phyloP scores from a whole-genome alignment of 2,797 vertebrate genomes.

The Lithobates sylvaticus region DNA sequence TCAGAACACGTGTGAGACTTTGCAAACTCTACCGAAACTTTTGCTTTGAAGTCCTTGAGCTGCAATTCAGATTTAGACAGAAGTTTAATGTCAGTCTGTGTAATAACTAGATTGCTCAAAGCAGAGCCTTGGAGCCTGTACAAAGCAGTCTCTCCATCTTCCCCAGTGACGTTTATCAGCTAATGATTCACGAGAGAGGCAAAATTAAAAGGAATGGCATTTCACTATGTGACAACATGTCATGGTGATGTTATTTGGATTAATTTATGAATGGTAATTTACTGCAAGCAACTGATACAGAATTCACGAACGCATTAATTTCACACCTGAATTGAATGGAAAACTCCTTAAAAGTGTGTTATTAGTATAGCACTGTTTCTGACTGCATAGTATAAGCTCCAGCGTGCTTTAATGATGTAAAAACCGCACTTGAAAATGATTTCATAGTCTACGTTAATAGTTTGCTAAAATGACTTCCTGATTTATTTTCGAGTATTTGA shows the following conservation, averaged over 20 bases:
- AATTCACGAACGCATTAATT: conserved; percentile 37
- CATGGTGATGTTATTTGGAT: conserved; percentile 2
- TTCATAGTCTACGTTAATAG: conserved; percentile 40
- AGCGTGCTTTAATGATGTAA: conserved; percentile 36
- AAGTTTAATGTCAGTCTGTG: conserved; percentile 18
- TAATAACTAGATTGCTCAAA: conserved; percentile 24
- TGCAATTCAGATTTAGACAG: conserved; percentile 30
- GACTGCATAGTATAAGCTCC: conserved; percentile 14
- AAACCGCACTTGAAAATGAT: conserved; percentile 39
- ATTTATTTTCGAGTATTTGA: conserved; percentile 22
- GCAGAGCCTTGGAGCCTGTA: conserved; percentile 14
- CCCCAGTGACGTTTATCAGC: conserved; percentile 24
- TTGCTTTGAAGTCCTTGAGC: conserved; percentile 23
- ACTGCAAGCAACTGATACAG: background rate
- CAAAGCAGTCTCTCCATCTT: conserved; percentile 24
- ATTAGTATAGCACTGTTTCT: conserved; percentile 12
- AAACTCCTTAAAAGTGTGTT: conserved; percentile 34
- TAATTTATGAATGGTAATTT: conserved; percentile 19
- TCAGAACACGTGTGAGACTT: conserved; percentile 41
- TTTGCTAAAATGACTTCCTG: conserved; percentile 59
- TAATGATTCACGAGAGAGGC: conserved; percentile 44
- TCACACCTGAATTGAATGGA: conserved; percentile 51
- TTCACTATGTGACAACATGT: conserved; percentile 46
- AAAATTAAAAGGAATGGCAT: conserved; percentile 31
- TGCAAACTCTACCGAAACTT: conserved; percentile 15